Evolutionary conservation across 2,797 vertebrate species (phyloP), one percentile per base, ranked within the genome.

Genomic region (Muraenolepis orangiensis): DNA sequence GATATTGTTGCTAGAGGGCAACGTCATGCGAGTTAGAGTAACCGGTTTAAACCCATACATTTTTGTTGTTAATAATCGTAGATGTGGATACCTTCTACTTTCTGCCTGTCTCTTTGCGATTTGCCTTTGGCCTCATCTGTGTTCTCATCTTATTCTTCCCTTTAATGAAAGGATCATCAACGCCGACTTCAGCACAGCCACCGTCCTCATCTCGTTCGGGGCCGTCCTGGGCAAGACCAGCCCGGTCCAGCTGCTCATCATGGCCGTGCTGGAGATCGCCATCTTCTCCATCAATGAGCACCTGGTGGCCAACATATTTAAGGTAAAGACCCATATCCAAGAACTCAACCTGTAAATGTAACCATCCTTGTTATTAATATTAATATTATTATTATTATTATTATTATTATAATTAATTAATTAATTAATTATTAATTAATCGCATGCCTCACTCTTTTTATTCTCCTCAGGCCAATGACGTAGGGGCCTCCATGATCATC

Each of bases 191-290:
- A 98, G 97, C 80, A 97, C 97, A 61, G 97, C 95, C 18, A 93
- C 96, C 0, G 97, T 97, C 77, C 89, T 99, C 83, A 99, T 99
- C 88, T 98, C 97, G 5, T 99, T 99, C n/a, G 98, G 98, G 64
- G 98, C 97, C 0, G 90, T 99, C 70, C 87, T 99, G 86, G 97
- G 98, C 14, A 99, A 96, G 91, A 98, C 96, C 78, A 98, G 96
- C 75, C 97, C 97, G 1, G 72, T 96, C 57, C 98, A 99, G 91
- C 94, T 99, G 83, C 90, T 99, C 80, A 95, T 98, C 82, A 93
- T 99, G 95, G 95, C 97, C 11, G 74, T 99, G 28, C 71, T 98
- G 80, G 98, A 99, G 91, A 96, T 98, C 81, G 82, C 94, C 73
- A 87, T 94, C 76, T 99, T 98, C 87, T 89, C 93, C 72, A 81